Base-by-base conservation (phyloP, 2,888 invertebrate genomes). In the Ecdyonurus torrentis region DNA sequence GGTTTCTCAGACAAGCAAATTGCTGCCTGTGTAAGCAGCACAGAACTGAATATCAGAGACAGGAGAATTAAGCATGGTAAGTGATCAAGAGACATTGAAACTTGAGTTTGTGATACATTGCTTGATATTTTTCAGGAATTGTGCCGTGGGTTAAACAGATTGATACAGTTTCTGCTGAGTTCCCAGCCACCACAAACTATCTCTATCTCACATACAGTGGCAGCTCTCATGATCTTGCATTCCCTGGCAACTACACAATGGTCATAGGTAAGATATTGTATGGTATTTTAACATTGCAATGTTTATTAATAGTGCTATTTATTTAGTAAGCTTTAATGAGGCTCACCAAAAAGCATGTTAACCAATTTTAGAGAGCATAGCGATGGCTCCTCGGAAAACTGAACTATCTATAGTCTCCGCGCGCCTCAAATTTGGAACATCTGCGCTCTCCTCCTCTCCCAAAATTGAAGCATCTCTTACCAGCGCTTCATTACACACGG, bases 1-100 rank as follows among this genome's bases (percentile, higher is more conserved):
- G 99, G 99, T 1, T 99, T 98, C 75, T 94, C 94, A 2, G 99
- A 99, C 75, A 91, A 91, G 71, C 98, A 98, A 77, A 93, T 99
- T 65, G 96, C 94, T 0, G 79, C 79, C 7, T 86, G 86, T 23
- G 86, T 90, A 19, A 89, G 90, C 74, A 94, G 90, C 71, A 91
- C 94, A 0, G 94, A 94, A 74, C 75, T 92, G 63, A 89, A 87
- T 0, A 84, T 91, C 1, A 79, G 92, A 25, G 87, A 86, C 69
- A 80, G 84, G 68, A 78, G 92, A 61, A 84, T 86, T 71, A 88
- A 91, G 70, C 80, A 68, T 63, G 71, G 73, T 73, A 64, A 67
- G 20, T 5, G n/a, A 55, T 55, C 20, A 55, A n/a, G 22, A 55
- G 19, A 18, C 5, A 15, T 15, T 37, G 37, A 37, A 15, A 5